These are phyloP conservation scores for Oscheius sp. DNA, from an alignment of 1,140 invertebrate species.

Conservation along the genomic window DNA sequence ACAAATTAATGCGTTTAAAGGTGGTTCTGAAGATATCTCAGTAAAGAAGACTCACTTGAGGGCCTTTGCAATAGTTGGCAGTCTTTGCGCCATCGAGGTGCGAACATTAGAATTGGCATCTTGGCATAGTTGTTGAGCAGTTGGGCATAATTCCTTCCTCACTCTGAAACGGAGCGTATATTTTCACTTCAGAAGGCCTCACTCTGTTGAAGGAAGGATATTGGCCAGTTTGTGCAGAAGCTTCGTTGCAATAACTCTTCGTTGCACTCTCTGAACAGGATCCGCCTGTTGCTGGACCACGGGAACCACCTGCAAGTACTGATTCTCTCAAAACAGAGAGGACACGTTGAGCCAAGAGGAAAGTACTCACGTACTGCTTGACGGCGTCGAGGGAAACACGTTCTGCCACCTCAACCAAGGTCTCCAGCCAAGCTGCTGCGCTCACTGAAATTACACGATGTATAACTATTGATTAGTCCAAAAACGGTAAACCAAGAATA, in stretches of 20 bases:
- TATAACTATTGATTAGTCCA: too few relatives aligned
- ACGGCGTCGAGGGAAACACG: constrained; percentile 63
- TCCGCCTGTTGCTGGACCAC: constrained; percentile 64
- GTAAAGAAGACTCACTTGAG: constrained; percentile 63
- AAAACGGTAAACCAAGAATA: too few relatives aligned
- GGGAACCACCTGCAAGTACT: constrained; percentile 62
- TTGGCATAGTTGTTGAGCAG: constrained; percentile 55
- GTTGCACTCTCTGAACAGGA: constrained; percentile 62
- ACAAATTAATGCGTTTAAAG: too few relatives aligned
- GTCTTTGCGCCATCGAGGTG: constrained; percentile 53
- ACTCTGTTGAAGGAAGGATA: constrained; percentile 63
- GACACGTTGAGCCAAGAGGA: background rate
- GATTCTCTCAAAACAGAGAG: background rate
- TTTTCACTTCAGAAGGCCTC: constrained; percentile 49
- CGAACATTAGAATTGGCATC: constrained; percentile 54
- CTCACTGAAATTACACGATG: constrained; percentile 64
- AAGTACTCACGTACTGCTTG: constrained; percentile 62
- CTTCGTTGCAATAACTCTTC: constrained; percentile 59
- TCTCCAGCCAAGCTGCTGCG: constrained; percentile 64
- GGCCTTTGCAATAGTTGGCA: constrained; percentile 57
- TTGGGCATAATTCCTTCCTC: constrained; percentile 53
- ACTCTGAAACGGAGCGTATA: constrained; percentile 45
- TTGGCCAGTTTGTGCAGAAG: constrained; percentile 62
- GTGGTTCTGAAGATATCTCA: background rate
- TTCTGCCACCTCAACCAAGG: constrained; percentile 64